Evolutionary conservation across 2,113 vertebrate genomes (phyloP), one percentile per base, ranked within the genome.

Genomic region (Nannobrachium achirus): DNA sequence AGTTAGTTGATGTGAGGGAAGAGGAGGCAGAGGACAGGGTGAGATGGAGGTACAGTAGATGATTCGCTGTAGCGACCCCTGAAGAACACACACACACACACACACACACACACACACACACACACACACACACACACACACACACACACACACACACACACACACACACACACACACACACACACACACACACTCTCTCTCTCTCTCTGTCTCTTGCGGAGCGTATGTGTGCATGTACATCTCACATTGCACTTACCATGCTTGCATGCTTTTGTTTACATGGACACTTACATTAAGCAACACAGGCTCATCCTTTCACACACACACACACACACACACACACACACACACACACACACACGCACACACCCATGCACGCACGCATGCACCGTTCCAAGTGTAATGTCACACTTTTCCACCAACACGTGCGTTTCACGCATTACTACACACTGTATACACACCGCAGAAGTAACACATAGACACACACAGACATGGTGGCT

Each of bases 401-500:
- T 50, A 33, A 33, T 33, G 25, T 33, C 25, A 33, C 25, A 33
- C 25, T 33, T 33, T 33, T 33, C 25, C 25, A 33, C 25, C 25
- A 33, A 33, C 25, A 33, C 25, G 25, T 33, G 25, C 6, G 25
- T 33, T 33, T 33, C 61, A 63, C 61, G 38, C 15, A 14, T 40
- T 38, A 53, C 63, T 64, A 73, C 46, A 58, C 14, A 51, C 15
- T 44, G 52, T 20, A 69, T 55, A 38, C 33, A 53, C 49, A 48
- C 15, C 56, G 45, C 60, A 49, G 68, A 63, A 4, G 61, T 15
- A n/a, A 16, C 14, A 52, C 52, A 66, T 66, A n/a, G n/a, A 64
- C 63, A 49, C 42, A n/a, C 41, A 33, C 44, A 49, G 14, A 62
- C 56, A 63, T 49, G 3, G 73, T 45, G 52, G 71, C 69, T 78